phyloP scores from a whole-genome alignment of 2,113 vertebrate species.

The Otolemur garnettii region DNA sequence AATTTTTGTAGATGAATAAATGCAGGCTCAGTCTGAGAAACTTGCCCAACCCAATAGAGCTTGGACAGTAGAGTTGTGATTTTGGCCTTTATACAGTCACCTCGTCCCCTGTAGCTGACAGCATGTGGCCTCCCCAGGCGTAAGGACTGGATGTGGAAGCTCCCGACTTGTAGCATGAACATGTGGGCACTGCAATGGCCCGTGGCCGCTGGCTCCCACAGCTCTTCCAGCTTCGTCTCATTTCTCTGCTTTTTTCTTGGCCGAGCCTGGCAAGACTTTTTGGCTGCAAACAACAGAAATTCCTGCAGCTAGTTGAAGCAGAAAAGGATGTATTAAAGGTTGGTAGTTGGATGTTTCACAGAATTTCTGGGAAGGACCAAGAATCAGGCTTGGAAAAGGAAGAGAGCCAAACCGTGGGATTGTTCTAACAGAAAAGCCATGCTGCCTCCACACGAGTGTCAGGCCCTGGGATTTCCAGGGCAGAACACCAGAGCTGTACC shows the following conservation, averaged over 20 bases:
- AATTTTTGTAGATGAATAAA: background rate
- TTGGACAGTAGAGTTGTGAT: background rate
- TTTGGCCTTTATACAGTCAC: background rate
- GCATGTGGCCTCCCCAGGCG: rapidly evolving
- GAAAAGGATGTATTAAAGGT: constrained; percentile 42
- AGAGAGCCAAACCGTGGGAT: background rate
- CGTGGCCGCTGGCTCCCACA: background rate
- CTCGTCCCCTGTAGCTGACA: background rate
- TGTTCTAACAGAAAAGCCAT: background rate
- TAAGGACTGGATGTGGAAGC: background rate
- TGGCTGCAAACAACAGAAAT: constrained; percentile 50
- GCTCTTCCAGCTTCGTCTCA: background rate
- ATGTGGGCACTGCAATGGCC: rapidly evolving
- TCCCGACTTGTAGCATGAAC: rapidly evolving
- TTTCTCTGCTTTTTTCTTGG: constrained; percentile 13
- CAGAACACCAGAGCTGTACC: background rate
- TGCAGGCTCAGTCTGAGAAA: background rate
- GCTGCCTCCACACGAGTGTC: rapidly evolving
- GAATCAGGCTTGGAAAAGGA: background rate
- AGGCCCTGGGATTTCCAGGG: background rate
- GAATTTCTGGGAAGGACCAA: constrained; percentile 58
- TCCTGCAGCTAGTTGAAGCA: constrained; percentile 45
- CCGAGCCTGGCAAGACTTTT: constrained; percentile 9
- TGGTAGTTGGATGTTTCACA: constrained; percentile 31
- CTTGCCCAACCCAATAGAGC: background rate